Percentiles rank a stretch among this genome's conserved stretches.
These are phyloP conservation scores for Drosophila sordidula DNA, from an alignment of 2,888 invertebrate species.

Conservation along the genomic window DNA sequence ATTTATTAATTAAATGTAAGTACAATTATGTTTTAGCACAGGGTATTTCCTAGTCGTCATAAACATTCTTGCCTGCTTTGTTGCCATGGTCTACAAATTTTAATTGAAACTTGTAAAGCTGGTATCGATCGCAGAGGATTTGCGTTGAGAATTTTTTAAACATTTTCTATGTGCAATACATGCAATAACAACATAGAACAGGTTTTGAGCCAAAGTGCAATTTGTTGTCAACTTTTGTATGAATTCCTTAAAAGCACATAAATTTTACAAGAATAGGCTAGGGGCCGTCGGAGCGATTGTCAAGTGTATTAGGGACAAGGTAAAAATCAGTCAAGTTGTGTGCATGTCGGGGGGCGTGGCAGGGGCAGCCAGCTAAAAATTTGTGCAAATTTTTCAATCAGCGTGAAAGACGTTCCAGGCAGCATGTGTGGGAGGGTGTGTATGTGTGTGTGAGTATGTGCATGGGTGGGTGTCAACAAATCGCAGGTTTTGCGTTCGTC, in stretches of 20 bases:
- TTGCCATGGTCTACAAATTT: conserved; percentile 14
- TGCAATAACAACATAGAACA: conserved; percentile 20
- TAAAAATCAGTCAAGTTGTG: conserved; percentile 46
- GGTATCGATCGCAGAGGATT: conserved; percentile 29
- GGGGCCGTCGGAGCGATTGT: conserved; percentile 19
- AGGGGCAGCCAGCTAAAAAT: conserved; percentile 54
- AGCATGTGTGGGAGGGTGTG: background rate
- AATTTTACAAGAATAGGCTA: conserved; percentile 37
- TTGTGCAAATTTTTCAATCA: conserved; percentile 76
- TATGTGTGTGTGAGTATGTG: background rate
- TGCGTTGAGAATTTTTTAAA: background rate
- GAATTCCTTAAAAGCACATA: conserved; percentile 70
- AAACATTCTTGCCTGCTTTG: background rate
- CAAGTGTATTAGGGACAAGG: conserved; percentile 54
- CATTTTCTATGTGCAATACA: conserved; percentile 14
- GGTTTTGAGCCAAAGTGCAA: conserved; percentile 68
- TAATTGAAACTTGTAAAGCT: conserved; percentile 53
- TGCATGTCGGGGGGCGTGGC: conserved; percentile 14
- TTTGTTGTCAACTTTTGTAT: conserved; percentile 74
- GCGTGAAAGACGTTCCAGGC: conserved; percentile 23
- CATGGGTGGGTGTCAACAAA: conserved; percentile 29
- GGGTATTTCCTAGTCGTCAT: background rate
- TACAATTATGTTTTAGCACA: background rate
- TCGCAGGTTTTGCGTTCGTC: conserved; percentile 46
- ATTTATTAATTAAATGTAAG: background rate